Evolutionary conservation across 2,888 invertebrate genomes (phyloP).

Genomic region (Lasioglossum leucozonium): DNA sequence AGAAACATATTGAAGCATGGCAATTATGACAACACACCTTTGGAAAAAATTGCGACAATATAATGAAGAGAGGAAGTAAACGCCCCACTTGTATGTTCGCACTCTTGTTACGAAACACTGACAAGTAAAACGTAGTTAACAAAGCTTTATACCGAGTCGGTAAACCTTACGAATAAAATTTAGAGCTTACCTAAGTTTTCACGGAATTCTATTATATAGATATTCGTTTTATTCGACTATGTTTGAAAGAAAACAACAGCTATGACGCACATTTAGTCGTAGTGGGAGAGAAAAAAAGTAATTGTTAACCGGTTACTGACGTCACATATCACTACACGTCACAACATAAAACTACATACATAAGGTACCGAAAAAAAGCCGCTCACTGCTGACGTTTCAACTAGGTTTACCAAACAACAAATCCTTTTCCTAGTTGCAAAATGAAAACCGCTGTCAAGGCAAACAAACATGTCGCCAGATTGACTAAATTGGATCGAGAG

Average conservation of each 20-base stretch:
- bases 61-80: background rate
- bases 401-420: background rate
- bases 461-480: background rate
- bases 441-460: background rate
- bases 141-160: constrained; percentile 22
- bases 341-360: background rate
- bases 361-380: background rate
- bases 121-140: constrained; percentile 3
- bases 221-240: background rate
- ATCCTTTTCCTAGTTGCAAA: background rate
- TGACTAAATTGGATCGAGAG: background rate
- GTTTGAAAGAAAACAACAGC: background rate
- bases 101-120: constrained; percentile 43
- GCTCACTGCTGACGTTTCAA: background rate
- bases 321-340: background rate
- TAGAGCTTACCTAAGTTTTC: constrained; percentile 38
- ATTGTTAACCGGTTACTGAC: constrained; percentile 8
- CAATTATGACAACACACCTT: background rate
- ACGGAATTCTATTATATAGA: constrained; percentile 16
- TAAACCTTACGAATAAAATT: background rate
- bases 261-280: background rate
- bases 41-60: background rate
- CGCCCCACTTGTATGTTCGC: constrained; percentile 19
- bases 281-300: constrained; percentile 17
- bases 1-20: no score